Conservation (phyloP, 2,888 invertebrate species). For the Camponotus fellah region DNA sequence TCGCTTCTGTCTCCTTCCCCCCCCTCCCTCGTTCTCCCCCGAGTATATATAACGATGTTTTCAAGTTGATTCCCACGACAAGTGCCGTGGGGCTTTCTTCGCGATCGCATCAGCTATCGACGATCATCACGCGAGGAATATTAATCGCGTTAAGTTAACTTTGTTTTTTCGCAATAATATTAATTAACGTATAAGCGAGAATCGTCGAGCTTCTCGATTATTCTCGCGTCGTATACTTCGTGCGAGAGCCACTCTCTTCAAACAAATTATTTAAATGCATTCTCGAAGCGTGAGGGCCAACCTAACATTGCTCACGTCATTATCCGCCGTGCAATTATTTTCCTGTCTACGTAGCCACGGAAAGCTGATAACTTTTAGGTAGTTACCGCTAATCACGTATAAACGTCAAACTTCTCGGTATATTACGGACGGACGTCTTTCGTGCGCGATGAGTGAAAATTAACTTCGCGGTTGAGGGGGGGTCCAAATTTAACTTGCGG, state of each 20-base stretch:
- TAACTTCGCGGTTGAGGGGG: constrained; percentile 41
- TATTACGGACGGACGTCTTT: constrained; percentile 45
- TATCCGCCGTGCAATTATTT: constrained; percentile 53
- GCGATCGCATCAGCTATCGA: constrained; percentile 9
- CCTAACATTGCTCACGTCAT: constrained; percentile 24
- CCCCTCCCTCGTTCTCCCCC: too few relatives aligned
- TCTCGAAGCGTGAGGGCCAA: not conserved
- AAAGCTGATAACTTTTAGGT: constrained; percentile 63
- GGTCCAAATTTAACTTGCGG: constrained; percentile 53
- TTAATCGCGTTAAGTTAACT: constrained; percentile 9
- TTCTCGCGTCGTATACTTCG: not conserved
- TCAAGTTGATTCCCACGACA: constrained; percentile 42
- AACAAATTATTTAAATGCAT: constrained; percentile 8
- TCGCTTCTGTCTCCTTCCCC: not conserved
- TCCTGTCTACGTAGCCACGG: constrained; percentile 41
- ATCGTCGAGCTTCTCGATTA: not conserved
- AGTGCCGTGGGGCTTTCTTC: not conserved
- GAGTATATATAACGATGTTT: constrained; percentile 27
- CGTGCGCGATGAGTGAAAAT: constrained; percentile 57
- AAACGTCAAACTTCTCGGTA: constrained; percentile 60
- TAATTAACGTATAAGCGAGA: not conserved
- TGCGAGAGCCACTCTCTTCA: not conserved
- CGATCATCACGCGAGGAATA: not conserved
- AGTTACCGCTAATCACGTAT: constrained; percentile 53
- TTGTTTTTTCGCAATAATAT: constrained; percentile 2